Evolutionary conservation across 2,888 invertebrate species (phyloP).

Genomic region (Hybos culiciformis): DNA sequence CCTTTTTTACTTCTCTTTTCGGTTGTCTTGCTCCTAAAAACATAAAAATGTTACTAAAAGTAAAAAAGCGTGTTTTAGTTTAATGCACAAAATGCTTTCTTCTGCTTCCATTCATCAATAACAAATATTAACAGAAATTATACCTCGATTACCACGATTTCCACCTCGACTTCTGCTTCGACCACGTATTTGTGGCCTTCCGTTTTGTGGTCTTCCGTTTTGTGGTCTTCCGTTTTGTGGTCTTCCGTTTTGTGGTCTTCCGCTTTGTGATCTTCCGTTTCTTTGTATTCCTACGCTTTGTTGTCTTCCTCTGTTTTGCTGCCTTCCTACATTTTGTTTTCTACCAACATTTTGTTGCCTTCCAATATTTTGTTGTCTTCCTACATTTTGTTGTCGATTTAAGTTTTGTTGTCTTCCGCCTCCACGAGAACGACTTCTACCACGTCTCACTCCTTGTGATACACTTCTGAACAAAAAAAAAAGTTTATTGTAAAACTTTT

Average conservation of each 20-base stretch:
- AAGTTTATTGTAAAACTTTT: too few species aligned
- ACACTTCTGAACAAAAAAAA: too few species aligned
- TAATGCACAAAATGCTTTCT: not conserved
- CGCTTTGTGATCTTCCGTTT: too few species aligned
- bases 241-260: too few species aligned
- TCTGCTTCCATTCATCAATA: not conserved
- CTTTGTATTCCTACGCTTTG: too few species aligned
- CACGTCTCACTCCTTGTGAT: constrained; percentile 15
- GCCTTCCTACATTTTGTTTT: too few species aligned
- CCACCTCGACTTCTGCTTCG: not conserved
- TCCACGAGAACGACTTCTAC: constrained; percentile 18
- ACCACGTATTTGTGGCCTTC: not conserved
- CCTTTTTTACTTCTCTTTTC: constrained; percentile 37
- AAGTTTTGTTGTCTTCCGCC: constrained; percentile 26
- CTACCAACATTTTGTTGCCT: too few species aligned
- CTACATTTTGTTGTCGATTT: too few species aligned
- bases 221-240: too few species aligned
- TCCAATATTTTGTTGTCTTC: too few species aligned
- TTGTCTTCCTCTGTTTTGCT: too few species aligned
- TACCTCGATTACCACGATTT: not conserved
- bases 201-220: too few species aligned
- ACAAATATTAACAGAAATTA: not conserved
- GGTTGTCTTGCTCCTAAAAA: constrained; percentile 5
- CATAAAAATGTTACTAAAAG: constrained; percentile 6
- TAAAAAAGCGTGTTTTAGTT: not conserved